Conservation (phyloP, 2,113 vertebrate genomes). For the Clupea harengus region DNA sequence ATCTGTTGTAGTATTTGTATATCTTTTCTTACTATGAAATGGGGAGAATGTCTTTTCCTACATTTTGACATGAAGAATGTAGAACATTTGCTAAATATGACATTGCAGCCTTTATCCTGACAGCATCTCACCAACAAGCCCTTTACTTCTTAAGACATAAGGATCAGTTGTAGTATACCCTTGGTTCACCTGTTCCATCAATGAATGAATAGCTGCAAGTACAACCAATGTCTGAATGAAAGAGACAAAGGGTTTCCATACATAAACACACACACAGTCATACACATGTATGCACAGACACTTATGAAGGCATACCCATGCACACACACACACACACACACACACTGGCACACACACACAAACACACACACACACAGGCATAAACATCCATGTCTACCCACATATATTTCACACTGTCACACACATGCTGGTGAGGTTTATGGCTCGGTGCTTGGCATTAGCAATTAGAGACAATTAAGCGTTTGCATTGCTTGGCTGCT, state of each 20-base stretch:
- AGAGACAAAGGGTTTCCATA: too few relatives aligned
- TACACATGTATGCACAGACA: background rate
- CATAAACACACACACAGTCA: background rate
- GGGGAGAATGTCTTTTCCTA: background rate
- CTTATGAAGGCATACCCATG: background rate
- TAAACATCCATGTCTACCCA: too few relatives aligned
- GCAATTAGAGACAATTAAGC: background rate
- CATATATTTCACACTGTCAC: too few relatives aligned
- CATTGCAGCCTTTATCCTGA: background rate
- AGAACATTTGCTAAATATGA: background rate
- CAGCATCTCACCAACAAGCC: background rate
- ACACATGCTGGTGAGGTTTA: too few relatives aligned
- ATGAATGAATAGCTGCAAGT: background rate
- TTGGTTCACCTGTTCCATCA: background rate
- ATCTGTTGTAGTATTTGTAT: background rate
- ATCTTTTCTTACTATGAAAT: background rate
- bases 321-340: slow-evolving; percentile 4
- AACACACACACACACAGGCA: background rate
- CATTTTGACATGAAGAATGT: background rate
- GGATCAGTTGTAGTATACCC: background rate
- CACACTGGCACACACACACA: background rate
- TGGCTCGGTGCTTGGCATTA: background rate
- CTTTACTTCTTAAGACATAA: background rate
- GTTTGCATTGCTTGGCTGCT: background rate
- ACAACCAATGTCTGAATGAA: too few relatives aligned